These are phyloP conservation scores for Acromyrmex charruanus DNA, from an alignment of 1,140 invertebrate species.

Conservation along the genomic window DNA sequence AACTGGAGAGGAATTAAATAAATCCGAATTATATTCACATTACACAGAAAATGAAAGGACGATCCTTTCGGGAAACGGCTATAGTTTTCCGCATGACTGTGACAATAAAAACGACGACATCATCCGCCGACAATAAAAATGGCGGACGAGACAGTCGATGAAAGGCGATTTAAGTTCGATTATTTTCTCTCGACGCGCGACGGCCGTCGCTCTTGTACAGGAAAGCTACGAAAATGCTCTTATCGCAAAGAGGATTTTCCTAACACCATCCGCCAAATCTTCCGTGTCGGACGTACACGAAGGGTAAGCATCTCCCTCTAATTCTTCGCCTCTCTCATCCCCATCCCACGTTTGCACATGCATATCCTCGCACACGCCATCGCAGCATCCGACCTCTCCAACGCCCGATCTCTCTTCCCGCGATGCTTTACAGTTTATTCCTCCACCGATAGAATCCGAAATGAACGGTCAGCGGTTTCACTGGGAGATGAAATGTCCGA, in stretches of 20 bases:
- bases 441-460: slow-evolving; percentile 40
- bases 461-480: slow-evolving; percentile 39
- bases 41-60: not conserved
- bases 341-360: not conserved
- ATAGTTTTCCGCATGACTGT: not conserved
- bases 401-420: not conserved
- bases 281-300: slow-evolving; percentile 52
- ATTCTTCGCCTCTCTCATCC: slow-evolving; percentile 11
- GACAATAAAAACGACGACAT: slow-evolving; percentile 10
- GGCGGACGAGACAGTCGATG: slow-evolving; percentile 18
- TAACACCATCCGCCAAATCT: slow-evolving; percentile 60
- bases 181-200: slow-evolving; percentile 45
- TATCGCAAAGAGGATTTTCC: slow-evolving; percentile 64
- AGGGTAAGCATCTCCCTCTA: slow-evolving; percentile 54
- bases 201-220: slow-evolving; percentile 38
- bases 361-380: slow-evolving; percentile 1
- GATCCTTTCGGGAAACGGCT: not conserved
- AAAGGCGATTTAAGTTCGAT: slow-evolving; percentile 55
- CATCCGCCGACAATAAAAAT: not conserved
- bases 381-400: slow-evolving; percentile 22
- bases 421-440: slow-evolving; percentile 54
- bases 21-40: not conserved
- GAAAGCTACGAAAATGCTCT: slow-evolving; percentile 62
- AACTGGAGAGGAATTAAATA: not conserved
- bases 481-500: not conserved